Percentiles rank a stretch among this genome's conserved stretches.
phyloP scores from a whole-genome alignment of 2,888 invertebrate species.

The Synergus umbraculus region DNA sequence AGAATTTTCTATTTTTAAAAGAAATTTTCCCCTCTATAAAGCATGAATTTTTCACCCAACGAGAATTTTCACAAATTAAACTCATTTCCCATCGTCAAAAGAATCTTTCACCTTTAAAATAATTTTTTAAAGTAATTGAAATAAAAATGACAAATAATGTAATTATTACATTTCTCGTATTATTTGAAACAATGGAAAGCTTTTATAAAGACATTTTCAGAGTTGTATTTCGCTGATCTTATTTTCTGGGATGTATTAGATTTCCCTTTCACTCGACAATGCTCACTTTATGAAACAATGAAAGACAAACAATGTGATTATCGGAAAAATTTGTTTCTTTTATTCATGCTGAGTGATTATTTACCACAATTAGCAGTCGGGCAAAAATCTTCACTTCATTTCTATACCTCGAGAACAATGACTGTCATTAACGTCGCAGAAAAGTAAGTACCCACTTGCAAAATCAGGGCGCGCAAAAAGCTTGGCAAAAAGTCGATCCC shows the following conservation, averaged over 20 bases:
- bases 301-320: conserved; percentile 16
- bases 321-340: conserved; percentile 3
- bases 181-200: not conserved
- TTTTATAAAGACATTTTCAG: not conserved
- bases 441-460: conserved; percentile 49
- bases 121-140: not conserved
- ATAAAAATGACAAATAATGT: not conserved
- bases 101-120: not conserved
- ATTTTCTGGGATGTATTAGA: not conserved
- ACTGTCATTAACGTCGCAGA: conserved; percentile 41
- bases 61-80: not conserved
- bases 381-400: conserved; percentile 22
- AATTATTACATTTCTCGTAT: not conserved
- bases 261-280: not conserved
- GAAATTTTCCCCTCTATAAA: too few species aligned
- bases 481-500: conserved; percentile 24
- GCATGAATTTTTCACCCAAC: too few species aligned
- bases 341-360: conserved; percentile 17
- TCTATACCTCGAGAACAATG: conserved; percentile 37
- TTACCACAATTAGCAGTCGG: conserved; percentile 28
- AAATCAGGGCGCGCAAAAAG: conserved; percentile 50
- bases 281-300: not conserved
- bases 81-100: too few species aligned
- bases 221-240: not conserved
- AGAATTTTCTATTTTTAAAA: too few species aligned